Percentiles rank a stretch among this genome's conserved stretches.
These are phyloP conservation scores for Carabus problematicus DNA, from an alignment of 2,888 invertebrate genomes.

Conservation along the genomic window DNA sequence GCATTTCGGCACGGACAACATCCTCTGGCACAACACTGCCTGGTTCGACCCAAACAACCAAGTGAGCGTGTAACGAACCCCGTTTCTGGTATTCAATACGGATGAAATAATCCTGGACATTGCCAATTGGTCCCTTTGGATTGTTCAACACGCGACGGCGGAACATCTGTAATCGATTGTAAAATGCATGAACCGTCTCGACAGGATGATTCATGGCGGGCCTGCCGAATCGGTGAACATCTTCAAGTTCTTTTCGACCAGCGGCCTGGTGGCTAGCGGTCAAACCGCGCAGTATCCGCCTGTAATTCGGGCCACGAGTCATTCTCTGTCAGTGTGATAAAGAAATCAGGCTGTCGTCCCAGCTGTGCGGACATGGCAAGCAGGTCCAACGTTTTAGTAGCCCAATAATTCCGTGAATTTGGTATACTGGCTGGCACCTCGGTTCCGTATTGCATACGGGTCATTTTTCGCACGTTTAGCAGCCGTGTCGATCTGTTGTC, in stretches of 20 bases:
- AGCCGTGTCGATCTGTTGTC: neutral
- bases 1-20: slow-evolving; percentile 19
- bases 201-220: too few species aligned
- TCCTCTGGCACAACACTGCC: neutral
- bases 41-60: neutral
- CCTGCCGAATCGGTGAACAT: too few species aligned
- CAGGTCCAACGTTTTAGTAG: slow-evolving; percentile 24
- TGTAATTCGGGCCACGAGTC: too few species aligned
- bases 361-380: slow-evolving; percentile 19
- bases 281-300: too few species aligned
- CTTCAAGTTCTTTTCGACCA: too few species aligned
- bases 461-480: neutral
- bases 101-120: neutral
- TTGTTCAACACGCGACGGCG: neutral
- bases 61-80: slow-evolving; percentile 10
- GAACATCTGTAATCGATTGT: too few species aligned
- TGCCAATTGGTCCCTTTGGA: slow-evolving; percentile 3
- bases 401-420: slow-evolving; percentile 14
- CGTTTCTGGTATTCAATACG: slow-evolving; percentile 20
- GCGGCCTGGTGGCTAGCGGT: too few species aligned
- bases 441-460: slow-evolving; percentile 15
- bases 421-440: slow-evolving; percentile 3
- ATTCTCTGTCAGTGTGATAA: too few species aligned
- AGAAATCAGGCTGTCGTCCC: neutral
- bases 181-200: too few species aligned